Conservation (phyloP, 2,888 invertebrate genomes). For the Netelia virgata region DNA sequence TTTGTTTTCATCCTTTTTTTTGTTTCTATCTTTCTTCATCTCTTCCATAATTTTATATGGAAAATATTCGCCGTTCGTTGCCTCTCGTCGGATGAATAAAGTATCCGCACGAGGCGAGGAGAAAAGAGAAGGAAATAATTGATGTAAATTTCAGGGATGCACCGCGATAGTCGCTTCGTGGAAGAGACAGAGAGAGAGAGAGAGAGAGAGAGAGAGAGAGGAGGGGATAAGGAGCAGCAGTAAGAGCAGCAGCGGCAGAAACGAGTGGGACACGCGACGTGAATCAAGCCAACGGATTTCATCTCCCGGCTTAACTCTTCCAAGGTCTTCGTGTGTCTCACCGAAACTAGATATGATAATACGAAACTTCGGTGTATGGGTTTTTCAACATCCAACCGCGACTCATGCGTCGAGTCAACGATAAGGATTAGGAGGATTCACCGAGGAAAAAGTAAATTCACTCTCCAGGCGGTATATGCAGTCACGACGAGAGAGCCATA, state of each 20-base stretch:
- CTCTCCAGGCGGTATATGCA: neutral
- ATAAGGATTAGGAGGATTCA: conserved; percentile 47
- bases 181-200: conserved; percentile 46
- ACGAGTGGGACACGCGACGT: conserved; percentile 51
- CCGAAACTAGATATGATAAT: conserved; percentile 70
- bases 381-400: conserved; percentile 36
- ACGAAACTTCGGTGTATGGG: conserved; percentile 59
- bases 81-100: conserved; percentile 46
- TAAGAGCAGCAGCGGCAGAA: conserved; percentile 59
- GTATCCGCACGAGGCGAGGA: conserved; percentile 37
- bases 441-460: conserved; percentile 32
- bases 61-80: conserved; percentile 54
- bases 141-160: conserved; percentile 60
- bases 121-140: conserved; percentile 38
- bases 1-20: conserved; percentile 21
- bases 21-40: conserved; percentile 12
- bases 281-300: conserved; percentile 61
- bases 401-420: conserved; percentile 30
- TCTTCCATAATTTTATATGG: conserved; percentile 35
- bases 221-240: conserved; percentile 72
- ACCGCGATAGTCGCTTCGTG: conserved; percentile 41
- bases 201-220: conserved; percentile 25
- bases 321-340: conserved; percentile 67
- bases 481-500: conserved; percentile 17
- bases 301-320: conserved; percentile 39